Evolutionary conservation across 2,888 invertebrate genomes (phyloP).

Genomic region (Chrysolina americana): DNA sequence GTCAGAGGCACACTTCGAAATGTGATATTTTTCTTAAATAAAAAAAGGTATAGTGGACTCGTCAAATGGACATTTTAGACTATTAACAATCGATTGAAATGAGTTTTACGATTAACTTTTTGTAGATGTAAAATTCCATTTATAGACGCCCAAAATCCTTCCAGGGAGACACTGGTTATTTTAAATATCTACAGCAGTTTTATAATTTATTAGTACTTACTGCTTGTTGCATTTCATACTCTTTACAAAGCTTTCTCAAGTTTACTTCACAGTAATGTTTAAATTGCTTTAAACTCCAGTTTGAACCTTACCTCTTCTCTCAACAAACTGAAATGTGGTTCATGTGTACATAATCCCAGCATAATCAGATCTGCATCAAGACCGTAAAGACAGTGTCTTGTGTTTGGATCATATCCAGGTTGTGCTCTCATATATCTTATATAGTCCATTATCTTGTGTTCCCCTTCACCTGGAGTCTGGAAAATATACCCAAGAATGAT

Average conservation of each 20-base stretch:
- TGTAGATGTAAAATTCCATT: no score
- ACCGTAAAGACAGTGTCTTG: slow-evolving; percentile 96
- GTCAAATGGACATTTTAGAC: no score
- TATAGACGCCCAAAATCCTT: no score
- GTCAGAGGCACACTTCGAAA: no score
- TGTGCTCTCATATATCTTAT: slow-evolving; percentile 90
- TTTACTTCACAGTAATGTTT: not conserved
- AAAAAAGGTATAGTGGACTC: no score
- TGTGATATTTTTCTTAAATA: no score
- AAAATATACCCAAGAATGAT: slow-evolving; percentile 11
- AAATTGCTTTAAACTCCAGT: no score
- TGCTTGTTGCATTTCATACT: not conserved
- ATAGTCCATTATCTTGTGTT: slow-evolving; percentile 99
- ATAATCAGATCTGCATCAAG: slow-evolving; percentile 98
- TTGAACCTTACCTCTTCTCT: slow-evolving; percentile 86
- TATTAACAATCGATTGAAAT: no score
- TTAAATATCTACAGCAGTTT: no score
- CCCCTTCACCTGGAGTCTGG: slow-evolving; percentile 96
- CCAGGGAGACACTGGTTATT: no score
- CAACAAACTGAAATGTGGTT: slow-evolving; percentile 94
- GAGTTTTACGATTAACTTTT: no score
- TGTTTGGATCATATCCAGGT: slow-evolving; percentile 89
- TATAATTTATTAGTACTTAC: not conserved
- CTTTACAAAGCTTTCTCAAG: no score
- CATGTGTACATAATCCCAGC: slow-evolving; percentile 95